A percentile compares a stretch with the other conserved stretches of the same genome.
These are phyloP conservation scores for Platorchestia sp. DNA, from an alignment of 1,140 invertebrate genomes.

Conservation along the genomic window DNA sequence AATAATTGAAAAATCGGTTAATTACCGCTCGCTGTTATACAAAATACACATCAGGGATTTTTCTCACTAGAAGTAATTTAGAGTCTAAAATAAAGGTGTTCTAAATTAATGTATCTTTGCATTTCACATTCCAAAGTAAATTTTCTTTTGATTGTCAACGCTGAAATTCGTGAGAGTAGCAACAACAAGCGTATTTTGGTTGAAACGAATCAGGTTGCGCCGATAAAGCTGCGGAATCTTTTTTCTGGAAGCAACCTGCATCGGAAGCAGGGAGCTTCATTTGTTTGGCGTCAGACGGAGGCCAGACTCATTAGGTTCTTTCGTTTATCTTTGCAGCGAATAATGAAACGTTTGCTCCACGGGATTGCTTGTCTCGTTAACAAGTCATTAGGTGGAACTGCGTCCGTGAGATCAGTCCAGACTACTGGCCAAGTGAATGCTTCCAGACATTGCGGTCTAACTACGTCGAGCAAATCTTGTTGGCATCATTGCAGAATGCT, in stretches of 20 bases:
- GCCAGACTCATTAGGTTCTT: constrained; percentile 37
- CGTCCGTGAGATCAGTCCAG: neutral
- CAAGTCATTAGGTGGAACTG: constrained; percentile 35
- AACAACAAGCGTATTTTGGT: neutral
- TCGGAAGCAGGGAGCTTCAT: neutral
- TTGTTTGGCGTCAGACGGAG: constrained; percentile 19
- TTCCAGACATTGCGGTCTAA: neutral
- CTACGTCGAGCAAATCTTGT: neutral
- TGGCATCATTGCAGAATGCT: neutral
- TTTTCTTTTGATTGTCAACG: too few relatives aligned
- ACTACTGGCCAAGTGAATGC: neutral
- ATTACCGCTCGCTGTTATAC: too few relatives aligned
- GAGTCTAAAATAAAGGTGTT: too few relatives aligned
- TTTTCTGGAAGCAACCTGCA: neutral
- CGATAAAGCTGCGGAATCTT: neutral
- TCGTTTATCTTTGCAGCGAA: constrained; percentile 18
- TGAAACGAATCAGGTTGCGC: neutral
- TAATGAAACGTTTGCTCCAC: constrained; percentile 24
- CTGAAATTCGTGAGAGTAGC: neutral
- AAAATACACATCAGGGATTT: too few relatives aligned
- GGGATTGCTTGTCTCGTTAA: constrained; percentile 47
- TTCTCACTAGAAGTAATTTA: too few relatives aligned
- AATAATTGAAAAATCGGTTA: too few relatives aligned
- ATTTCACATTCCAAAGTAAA: too few relatives aligned
- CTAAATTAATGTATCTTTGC: too few relatives aligned